Conservation (phyloP, 2,113 vertebrate genomes). For the Paracanthobrama guichenoti region DNA sequence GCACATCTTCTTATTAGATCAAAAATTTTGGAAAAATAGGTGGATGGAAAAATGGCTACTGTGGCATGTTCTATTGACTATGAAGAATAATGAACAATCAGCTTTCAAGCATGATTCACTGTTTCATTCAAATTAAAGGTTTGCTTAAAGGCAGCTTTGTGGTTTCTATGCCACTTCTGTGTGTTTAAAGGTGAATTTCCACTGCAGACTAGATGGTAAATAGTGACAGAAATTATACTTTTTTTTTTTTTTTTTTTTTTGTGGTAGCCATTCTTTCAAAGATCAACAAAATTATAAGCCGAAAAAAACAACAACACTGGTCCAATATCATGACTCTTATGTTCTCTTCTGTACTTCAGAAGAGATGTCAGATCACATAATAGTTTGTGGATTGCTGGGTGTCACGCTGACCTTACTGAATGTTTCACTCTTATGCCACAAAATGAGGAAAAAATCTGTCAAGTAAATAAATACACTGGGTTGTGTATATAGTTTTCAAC, state of each 20-base stretch:
- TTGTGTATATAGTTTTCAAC: not conserved
- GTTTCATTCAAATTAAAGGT: not conserved
- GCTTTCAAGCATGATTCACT: not conserved
- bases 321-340: not conserved
- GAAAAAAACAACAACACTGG: not conserved
- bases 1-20: too few relatives aligned
- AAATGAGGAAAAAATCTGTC: not conserved
- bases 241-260: too few relatives aligned
- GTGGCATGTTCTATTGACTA: not conserved
- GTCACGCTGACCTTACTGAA: not conserved
- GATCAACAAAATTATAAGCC: not conserved
- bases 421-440: not conserved
- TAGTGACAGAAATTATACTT: too few relatives aligned
- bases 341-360: not conserved
- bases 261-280: too few relatives aligned
- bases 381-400: not conserved
- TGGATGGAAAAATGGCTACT: too few relatives aligned
- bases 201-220: not conserved
- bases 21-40: too few relatives aligned
- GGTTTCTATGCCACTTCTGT: not conserved
- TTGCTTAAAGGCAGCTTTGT: not conserved
- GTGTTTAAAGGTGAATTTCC: not conserved
- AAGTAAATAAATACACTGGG: not conserved
- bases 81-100: not conserved
- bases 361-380: not conserved